Evolutionary conservation across 2,888 invertebrate genomes (phyloP).

Genomic region (Calameuta filiformis): DNA sequence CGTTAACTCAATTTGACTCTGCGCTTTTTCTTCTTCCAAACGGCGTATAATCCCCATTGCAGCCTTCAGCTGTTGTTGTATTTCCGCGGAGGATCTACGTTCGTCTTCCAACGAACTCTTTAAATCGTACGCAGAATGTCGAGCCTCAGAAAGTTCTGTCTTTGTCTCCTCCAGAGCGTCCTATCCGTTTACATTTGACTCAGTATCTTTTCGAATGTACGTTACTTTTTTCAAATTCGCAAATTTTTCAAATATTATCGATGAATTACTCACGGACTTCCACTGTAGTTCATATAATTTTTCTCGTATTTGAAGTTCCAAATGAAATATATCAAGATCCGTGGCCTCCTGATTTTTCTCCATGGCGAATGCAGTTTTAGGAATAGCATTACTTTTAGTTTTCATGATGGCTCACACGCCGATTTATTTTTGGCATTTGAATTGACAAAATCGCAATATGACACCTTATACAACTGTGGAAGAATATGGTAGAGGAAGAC

Average conservation of each 20-base stretch:
- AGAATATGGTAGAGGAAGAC: not conserved
- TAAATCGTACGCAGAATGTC: conserved; percentile 36
- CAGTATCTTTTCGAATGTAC: not conserved
- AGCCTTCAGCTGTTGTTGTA: conserved; percentile 42
- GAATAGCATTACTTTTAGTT: not conserved
- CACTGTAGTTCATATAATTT: conserved; percentile 49
- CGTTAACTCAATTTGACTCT: conserved; percentile 37
- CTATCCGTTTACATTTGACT: conserved; percentile 25
- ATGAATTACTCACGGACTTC: conserved; percentile 39
- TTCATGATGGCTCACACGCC: not conserved
- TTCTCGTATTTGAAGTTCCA: conserved; percentile 47
- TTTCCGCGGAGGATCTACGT: conserved; percentile 39
- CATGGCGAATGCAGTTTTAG: conserved; percentile 12
- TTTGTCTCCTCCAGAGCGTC: conserved; percentile 42
- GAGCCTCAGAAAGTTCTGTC: conserved; percentile 39
- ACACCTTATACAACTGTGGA: conserved; percentile 7
- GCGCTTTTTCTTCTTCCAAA: conserved; percentile 49
- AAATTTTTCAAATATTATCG: not conserved
- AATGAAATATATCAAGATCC: conserved; percentile 35
- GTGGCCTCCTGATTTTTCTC: conserved; percentile 4
- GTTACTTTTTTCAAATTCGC: not conserved
- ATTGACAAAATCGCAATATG: conserved; percentile 3
- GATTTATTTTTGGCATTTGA: not conserved
- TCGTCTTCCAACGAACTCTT: conserved; percentile 47
- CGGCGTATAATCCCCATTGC: conserved; percentile 35